These are phyloP conservation scores for Oscheius sp. DNA, from an alignment of 2,888 invertebrate species.

Conservation along the genomic window DNA sequence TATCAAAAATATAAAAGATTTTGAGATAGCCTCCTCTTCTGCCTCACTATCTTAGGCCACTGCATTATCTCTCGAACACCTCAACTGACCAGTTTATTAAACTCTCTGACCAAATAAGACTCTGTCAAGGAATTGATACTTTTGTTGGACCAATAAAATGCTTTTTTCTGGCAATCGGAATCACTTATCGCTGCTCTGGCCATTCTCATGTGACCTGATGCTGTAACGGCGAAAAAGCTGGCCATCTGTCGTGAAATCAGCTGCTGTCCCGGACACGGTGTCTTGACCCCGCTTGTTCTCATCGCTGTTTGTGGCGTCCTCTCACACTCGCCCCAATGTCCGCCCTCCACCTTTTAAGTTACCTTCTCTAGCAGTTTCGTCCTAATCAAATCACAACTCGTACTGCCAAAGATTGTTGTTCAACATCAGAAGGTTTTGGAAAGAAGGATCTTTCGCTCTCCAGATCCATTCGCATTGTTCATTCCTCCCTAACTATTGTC, in stretches of 20 bases:
- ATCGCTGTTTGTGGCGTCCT: slow-evolving; percentile 2
- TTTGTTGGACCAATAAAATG: too few relatives aligned
- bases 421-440: background rate
- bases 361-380: background rate
- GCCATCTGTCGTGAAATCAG: slow-evolving; percentile 28
- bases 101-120: background rate
- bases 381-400: background rate
- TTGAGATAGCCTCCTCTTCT: too few relatives aligned
- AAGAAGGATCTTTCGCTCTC: too few relatives aligned
- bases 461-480: background rate
- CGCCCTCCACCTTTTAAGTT: background rate
- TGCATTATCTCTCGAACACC: too few relatives aligned
- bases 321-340: background rate
- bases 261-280: slow-evolving; percentile 7
- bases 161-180: too few relatives aligned
- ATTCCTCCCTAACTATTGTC: background rate
- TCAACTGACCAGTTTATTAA: background rate
- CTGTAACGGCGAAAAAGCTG: slow-evolving; percentile 25
- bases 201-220: slow-evolving; percentile 27
- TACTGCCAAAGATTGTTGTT: too few relatives aligned
- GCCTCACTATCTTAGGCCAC: too few relatives aligned
- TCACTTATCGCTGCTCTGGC: background rate
- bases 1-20: too few relatives aligned
- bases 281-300: slow-evolving; percentile 20
- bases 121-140: too few relatives aligned